A percentile compares a stretch with the other conserved stretches of the same genome.
Conservation (phyloP, 2,113 vertebrate species). For the Perca fluviatilis region DNA sequence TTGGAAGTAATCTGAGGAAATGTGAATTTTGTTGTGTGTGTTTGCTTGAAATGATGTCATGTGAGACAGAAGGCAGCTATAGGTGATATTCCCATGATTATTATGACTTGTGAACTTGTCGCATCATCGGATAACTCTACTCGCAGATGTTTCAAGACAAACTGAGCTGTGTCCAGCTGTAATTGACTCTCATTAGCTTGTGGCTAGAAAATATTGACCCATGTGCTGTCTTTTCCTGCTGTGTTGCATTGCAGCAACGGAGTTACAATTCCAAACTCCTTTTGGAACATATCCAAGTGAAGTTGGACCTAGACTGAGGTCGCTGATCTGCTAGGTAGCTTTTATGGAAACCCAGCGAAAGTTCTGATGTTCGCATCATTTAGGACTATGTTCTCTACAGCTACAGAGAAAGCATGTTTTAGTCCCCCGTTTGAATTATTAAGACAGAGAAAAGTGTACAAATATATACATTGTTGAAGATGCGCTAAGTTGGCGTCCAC, state of each 20-base stretch:
- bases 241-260: slow-evolving; percentile 7
- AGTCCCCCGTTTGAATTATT: too few species aligned
- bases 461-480: too few species aligned
- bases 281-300: not conserved
- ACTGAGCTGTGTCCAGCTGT: not conserved
- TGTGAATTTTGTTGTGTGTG: not conserved
- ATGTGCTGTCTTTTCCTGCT: not conserved
- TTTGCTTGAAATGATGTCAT: not conserved
- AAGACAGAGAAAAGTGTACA: too few species aligned
- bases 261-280: not conserved
- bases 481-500: too few species aligned
- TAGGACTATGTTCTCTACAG: too few species aligned
- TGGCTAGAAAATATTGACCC: not conserved
- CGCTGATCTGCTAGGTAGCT: too few species aligned
- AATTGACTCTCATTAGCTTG: slow-evolving; percentile 13
- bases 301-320: not conserved
- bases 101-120: not conserved
- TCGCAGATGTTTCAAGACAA: not conserved
- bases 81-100: too few species aligned
- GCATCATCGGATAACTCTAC: not conserved
- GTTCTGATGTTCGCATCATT: too few species aligned
- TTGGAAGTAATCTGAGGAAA: too few species aligned
- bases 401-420: too few species aligned
- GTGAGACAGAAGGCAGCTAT: not conserved
- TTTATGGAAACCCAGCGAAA: too few species aligned